Conservation (phyloP, 2,797 vertebrate species). For the Zenarchopterus dispar region DNA sequence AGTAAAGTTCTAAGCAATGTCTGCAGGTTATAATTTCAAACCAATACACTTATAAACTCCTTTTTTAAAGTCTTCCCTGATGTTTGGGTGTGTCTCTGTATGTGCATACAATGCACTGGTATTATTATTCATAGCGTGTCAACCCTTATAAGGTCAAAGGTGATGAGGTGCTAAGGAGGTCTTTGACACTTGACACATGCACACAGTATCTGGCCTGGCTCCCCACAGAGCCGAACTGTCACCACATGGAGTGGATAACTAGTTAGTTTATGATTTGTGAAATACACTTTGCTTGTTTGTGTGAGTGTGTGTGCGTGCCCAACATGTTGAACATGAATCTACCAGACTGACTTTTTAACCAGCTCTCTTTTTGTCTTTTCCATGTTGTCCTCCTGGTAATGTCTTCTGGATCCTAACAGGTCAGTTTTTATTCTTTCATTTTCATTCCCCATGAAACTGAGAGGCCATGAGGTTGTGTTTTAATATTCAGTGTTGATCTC, state of each 20-base stretch:
- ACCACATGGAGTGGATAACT: slow-evolving; percentile 73
- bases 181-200: slow-evolving; percentile 73
- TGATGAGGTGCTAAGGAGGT: slow-evolving; percentile 75
- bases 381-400: slow-evolving; percentile 35
- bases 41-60: background rate
- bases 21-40: background rate
- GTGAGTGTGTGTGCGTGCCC: slow-evolving; percentile 4
- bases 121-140: slow-evolving; percentile 59
- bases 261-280: slow-evolving; percentile 78
- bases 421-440: slow-evolving; percentile 38
- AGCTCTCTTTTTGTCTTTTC: slow-evolving; percentile 29
- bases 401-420: slow-evolving; percentile 44
- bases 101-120: slow-evolving; percentile 27
- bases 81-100: background rate
- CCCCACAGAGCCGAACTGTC: slow-evolving; percentile 74
- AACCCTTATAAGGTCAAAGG: slow-evolving; percentile 62
- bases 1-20: too few species aligned
- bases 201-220: slow-evolving; percentile 37
- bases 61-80: background rate
- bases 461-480: background rate
- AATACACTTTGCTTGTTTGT: slow-evolving; percentile 38
- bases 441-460: background rate
- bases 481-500: too few species aligned
- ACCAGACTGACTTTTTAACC: slow-evolving; percentile 23
- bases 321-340: slow-evolving; percentile 8